phyloP scores from a whole-genome alignment of 2,888 invertebrate genomes.

The Oligia latruncula region DNA sequence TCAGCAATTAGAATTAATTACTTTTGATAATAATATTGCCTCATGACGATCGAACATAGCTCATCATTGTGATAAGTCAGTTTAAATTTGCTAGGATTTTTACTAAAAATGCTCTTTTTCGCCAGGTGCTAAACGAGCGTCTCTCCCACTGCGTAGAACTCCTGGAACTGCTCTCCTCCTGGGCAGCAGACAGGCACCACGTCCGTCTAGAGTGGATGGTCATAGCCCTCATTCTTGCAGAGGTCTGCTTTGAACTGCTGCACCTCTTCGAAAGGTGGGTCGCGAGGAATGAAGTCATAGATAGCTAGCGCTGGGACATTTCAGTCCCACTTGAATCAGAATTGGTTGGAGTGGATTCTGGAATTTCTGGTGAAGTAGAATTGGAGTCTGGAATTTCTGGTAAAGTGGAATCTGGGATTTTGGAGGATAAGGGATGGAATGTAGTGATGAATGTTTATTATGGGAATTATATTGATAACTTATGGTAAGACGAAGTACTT shows the following conservation, averaged over 20 bases:
- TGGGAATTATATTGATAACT: conserved; percentile 45
- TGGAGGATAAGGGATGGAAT: conserved; percentile 21
- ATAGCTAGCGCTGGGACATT: conserved; percentile 43
- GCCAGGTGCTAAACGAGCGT: conserved; percentile 98
- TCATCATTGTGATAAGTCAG: not conserved
- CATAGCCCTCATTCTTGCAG: conserved; percentile 98
- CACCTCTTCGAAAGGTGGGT: conserved; percentile 93
- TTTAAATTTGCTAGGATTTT: not conserved
- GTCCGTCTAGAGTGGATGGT: conserved; percentile 99
- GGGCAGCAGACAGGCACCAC: conserved; percentile 98
- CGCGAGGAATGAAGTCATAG: conserved; percentile 13
- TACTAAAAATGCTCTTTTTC: not conserved
- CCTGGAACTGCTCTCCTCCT: conserved; percentile 96
- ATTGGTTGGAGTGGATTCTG: conserved; percentile 31
- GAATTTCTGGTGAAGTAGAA: conserved; percentile 13
- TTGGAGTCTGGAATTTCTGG: conserved; percentile 18
- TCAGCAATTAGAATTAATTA: not conserved
- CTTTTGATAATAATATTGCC: not conserved
- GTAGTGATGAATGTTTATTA: conserved; percentile 52
- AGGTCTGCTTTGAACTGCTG: conserved; percentile 96
- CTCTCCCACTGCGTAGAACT: conserved; percentile 98
- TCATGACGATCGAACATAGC: not conserved
- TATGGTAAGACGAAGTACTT: conserved; percentile 9
- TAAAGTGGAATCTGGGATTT: not conserved
- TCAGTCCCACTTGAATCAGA: conserved; percentile 30